Conservation (phyloP, 2,797 vertebrate species). For the Kryptopterus vitreolus region DNA sequence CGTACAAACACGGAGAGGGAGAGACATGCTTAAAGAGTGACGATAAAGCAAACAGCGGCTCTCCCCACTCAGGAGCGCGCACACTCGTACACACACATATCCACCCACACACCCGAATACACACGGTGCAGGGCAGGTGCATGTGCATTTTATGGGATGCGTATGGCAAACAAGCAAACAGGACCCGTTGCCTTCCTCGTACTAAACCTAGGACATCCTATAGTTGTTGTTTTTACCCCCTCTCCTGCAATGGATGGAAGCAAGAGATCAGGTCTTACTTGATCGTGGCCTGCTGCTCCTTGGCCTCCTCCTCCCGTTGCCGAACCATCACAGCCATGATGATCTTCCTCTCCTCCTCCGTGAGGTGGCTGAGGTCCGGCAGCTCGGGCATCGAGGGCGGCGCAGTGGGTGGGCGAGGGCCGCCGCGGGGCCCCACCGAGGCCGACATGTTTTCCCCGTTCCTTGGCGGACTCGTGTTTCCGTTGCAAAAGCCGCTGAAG, state of each 20-base stretch:
- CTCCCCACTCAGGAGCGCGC: neutral
- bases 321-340: slow-evolving; percentile 98
- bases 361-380: slow-evolving; percentile 98
- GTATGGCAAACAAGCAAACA: slow-evolving; percentile 32
- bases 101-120: slow-evolving; percentile 4
- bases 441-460: slow-evolving; percentile 86
- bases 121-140: slow-evolving; percentile 28
- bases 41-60: slow-evolving; percentile 11
- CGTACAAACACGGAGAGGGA: neutral
- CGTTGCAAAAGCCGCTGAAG: slow-evolving; percentile 58
- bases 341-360: slow-evolving; percentile 96
- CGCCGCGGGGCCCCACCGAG: slow-evolving; percentile 91
- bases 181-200: slow-evolving; percentile 1
- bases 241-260: slow-evolving; percentile 31
- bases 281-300: slow-evolving; percentile 97
- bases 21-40: slow-evolving; percentile 6
- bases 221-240: slow-evolving; percentile 30
- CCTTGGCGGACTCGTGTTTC: slow-evolving; percentile 77
- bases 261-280: slow-evolving; percentile 82
- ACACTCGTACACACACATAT: slow-evolving; percentile 20
- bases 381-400: slow-evolving; percentile 90
- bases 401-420: slow-evolving; percentile 87
- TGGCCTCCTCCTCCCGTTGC: slow-evolving; percentile 96
- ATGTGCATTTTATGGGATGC: slow-evolving; percentile 17
- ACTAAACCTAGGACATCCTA: slow-evolving; percentile 34